Conservation (phyloP, 92 coral and sea anemone species). For the Diadumene lineata region DNA sequence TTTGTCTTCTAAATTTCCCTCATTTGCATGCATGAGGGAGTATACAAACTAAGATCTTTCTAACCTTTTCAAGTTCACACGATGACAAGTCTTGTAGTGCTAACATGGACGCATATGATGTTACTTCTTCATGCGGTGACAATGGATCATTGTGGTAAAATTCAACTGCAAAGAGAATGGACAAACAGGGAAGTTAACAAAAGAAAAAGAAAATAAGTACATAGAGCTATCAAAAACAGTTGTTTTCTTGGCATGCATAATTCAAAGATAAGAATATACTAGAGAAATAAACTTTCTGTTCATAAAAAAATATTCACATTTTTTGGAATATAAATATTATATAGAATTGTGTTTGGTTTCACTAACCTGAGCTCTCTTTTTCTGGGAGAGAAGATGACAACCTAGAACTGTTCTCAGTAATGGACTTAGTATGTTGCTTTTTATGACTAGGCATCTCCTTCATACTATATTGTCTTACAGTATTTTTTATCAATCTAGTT, state of each 20-base stretch:
- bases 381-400: constrained; percentile 75
- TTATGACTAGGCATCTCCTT: constrained; percentile 13
- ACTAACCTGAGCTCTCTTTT: constrained; percentile 17
- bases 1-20: too few species aligned
- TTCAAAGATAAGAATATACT: too few species aligned
- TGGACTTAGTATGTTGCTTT: background rate
- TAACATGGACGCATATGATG: constrained; percentile 70
- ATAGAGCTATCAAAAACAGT: too few species aligned
- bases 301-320: too few species aligned
- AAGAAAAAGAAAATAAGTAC: too few species aligned
- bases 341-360: too few species aligned
- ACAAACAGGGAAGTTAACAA: background rate
- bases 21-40: too few species aligned
- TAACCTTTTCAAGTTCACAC: constrained; percentile 89
- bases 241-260: too few species aligned
- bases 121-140: constrained; percentile 63
- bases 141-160: constrained; percentile 71
- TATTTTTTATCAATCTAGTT: constrained; percentile 34
- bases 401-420: constrained; percentile 11
- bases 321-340: too few species aligned
- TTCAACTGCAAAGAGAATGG: constrained; percentile 36
- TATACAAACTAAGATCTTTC: background rate
- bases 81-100: constrained; percentile 83
- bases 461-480: constrained; percentile 19
- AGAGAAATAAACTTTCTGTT: too few species aligned